These are phyloP conservation scores for Archegozetes longisetosus DNA, from an alignment of 1,140 invertebrate genomes.

Conservation along the genomic window DNA sequence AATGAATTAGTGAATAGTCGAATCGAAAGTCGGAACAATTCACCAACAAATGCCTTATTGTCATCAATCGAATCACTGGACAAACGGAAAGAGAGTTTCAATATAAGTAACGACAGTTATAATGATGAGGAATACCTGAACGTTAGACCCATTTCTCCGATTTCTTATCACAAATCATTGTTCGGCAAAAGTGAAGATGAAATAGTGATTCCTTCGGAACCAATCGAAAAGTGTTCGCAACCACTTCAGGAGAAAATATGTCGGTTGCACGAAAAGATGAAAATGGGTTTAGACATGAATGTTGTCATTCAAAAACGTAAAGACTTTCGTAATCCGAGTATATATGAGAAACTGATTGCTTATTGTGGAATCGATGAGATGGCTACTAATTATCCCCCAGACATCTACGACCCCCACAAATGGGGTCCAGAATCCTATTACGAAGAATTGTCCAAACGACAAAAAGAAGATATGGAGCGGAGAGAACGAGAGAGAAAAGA, in stretches of 20 bases:
- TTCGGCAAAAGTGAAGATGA: slow-evolving; percentile 15
- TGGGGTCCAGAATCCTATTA: slow-evolving; percentile 86
- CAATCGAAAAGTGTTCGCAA: slow-evolving; percentile 18
- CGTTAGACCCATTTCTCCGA: neutral
- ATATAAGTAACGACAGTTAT: neutral
- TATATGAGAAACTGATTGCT: slow-evolving; percentile 89
- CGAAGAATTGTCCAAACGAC: slow-evolving; percentile 71
- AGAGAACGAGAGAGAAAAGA: slow-evolving; percentile 78
- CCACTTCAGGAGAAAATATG: slow-evolving; percentile 50
- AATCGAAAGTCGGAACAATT: neutral
- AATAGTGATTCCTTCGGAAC: slow-evolving; percentile 20
- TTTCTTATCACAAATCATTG: slow-evolving; percentile 18
- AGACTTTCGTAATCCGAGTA: slow-evolving; percentile 83
- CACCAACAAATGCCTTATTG: neutral
- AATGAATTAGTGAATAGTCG: too few relatives aligned
- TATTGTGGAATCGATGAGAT: slow-evolving; percentile 87
- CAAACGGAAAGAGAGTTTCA: neutral
- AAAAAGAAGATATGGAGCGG: slow-evolving; percentile 82
- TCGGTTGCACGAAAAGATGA: slow-evolving; percentile 51
- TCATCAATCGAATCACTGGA: neutral
- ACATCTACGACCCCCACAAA: slow-evolving; percentile 74
- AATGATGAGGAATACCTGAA: neutral
- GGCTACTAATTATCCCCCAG: slow-evolving; percentile 77
- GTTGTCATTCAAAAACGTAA: slow-evolving; percentile 71
- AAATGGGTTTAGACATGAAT: slow-evolving; percentile 62